Conservation (phyloP, 2,888 invertebrate genomes). For the Seira ritae region DNA sequence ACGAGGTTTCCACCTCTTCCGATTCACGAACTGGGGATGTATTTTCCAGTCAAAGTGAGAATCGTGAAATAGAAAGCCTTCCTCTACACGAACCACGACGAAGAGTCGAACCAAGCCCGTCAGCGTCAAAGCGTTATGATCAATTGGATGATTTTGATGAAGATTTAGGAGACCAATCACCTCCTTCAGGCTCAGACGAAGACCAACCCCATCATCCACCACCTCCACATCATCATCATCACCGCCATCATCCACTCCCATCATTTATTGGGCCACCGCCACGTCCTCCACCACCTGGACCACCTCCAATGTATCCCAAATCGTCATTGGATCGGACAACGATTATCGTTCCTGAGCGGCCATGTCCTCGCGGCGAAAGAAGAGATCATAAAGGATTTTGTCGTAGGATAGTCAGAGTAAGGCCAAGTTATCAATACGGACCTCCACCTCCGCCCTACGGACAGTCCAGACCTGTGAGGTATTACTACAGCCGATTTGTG, state of each 20-base stretch:
- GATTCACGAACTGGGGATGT: conserved; percentile 30
- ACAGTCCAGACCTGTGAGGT: conserved; percentile 64
- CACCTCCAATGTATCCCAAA: conserved; percentile 54
- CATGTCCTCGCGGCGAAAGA: conserved; percentile 67
- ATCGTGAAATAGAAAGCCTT: conserved; percentile 42
- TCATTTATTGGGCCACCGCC: conserved; percentile 24
- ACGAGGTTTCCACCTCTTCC: conserved; percentile 39
- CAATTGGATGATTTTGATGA: conserved; percentile 57
- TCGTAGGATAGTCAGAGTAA: conserved; percentile 66
- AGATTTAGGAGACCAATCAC: neutral
- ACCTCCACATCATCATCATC: conserved; percentile 35
- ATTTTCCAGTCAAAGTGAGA: conserved; percentile 49
- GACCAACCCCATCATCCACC: conserved; percentile 32
- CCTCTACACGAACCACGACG: conserved; percentile 17
- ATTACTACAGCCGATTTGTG: conserved; percentile 71
- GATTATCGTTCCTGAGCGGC: conserved; percentile 71
- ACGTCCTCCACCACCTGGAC: conserved; percentile 15
- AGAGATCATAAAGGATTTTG: conserved; percentile 71
- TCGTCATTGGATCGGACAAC: conserved; percentile 66
- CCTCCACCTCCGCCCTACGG: conserved; percentile 56
- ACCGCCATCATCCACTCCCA: neutral
- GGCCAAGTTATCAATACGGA: conserved; percentile 66
- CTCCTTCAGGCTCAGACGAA: conserved; percentile 39
- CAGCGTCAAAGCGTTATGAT: conserved; percentile 59
- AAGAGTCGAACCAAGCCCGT: neutral